These are phyloP conservation scores for Abramis brama DNA, from an alignment of 2,113 vertebrate genomes.

Conservation along the genomic window DNA sequence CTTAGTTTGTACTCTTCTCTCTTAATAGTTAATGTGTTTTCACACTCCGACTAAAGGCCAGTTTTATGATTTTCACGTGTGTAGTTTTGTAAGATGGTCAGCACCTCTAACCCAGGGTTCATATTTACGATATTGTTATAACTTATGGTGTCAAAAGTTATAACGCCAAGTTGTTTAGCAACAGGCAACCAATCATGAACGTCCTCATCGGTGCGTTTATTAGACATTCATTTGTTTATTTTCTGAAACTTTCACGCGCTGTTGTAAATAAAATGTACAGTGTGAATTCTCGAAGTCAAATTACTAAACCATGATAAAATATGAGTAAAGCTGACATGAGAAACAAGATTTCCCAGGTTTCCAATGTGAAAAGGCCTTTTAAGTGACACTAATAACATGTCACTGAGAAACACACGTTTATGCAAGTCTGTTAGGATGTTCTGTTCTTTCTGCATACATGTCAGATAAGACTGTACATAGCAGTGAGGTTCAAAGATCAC, in stretches of 20 bases:
- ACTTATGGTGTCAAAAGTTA: too few species aligned
- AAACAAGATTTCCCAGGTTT: background rate
- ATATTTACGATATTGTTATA: background rate
- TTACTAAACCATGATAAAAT: too few species aligned
- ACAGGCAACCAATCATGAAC: background rate
- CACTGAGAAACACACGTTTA: background rate
- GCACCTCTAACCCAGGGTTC: background rate
- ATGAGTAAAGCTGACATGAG: background rate
- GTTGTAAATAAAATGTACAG: background rate
- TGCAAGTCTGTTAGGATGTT: background rate
- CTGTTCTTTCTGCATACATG: background rate
- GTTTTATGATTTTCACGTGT: background rate
- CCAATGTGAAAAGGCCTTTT: background rate
- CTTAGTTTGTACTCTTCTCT: background rate
- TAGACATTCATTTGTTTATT: background rate
- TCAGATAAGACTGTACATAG: slow-evolving; percentile 8
- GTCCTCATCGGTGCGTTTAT: background rate
- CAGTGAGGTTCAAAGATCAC: slow-evolving; percentile 21
- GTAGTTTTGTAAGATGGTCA: background rate
- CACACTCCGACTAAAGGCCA: background rate
- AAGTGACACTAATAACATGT: background rate
- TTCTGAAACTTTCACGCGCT: background rate
- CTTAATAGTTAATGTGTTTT: background rate
- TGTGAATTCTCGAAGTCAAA: background rate
- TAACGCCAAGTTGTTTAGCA: background rate